Base-by-base conservation (phyloP, 2,888 invertebrate genomes). In the Temnothorax ravouxi region DNA sequence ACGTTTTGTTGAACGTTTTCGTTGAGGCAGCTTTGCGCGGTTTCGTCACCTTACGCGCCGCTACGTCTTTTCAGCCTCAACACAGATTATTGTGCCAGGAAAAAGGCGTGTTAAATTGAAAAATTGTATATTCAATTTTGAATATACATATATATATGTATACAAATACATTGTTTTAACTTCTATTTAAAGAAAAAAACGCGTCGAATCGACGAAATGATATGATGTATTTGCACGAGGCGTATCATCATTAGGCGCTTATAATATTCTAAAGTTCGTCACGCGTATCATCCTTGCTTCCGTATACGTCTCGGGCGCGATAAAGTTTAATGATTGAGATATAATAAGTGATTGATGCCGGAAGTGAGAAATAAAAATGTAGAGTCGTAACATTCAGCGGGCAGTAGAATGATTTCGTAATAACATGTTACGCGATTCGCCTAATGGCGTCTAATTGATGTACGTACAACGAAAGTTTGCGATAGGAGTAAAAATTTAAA, bases 281-380 rank as follows among this genome's bases (percentile, higher is more conserved):
- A 29, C 11, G 44, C 11, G 25, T 29, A n/a, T 47, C 64, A 47
- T 41, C 6, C 25, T n/a, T n/a, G 67, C 52, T 76, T 76, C 66
- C 41, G 21, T 6, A 15, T 52, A n/a, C 25, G 13, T 29, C 15
- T 41, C 15, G 25, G 29, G 29, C 54, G 66, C 79, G 79, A 79
- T 79, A 71, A 79, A 59, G 34, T 71, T 61, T 47, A 21, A 47
- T 0, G 56, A 77, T 67, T 15, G 25, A 71, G 50, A 61, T 79
- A 4, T 25, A 67, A 44, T 44, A 61, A 59, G 29, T 13, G 21
- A 77, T 67, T 38, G 18, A 54, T 77, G 67, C 79, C 71, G 79
- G 79, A 79, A 79, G 71, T 47, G n/a, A 25, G 4, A 61, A n/a
- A 11, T n/a, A 72, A 80, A 79, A 71, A 79, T 59, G 15, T 21